phyloP scores from a whole-genome alignment of 2,113 vertebrate species.

The Sinocyclocheilus grahami region DNA sequence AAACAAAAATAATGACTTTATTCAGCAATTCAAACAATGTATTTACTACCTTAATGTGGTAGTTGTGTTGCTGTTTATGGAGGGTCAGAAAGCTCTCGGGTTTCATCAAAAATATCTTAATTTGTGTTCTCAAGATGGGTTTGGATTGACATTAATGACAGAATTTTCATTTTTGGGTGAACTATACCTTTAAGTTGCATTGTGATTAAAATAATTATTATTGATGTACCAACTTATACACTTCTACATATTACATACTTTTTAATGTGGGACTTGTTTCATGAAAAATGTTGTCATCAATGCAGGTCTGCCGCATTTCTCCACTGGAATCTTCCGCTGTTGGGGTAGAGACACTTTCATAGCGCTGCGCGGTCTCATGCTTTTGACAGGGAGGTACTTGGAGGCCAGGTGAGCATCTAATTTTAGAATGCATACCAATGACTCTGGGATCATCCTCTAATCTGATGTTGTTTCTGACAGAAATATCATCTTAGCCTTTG shows the following conservation, averaged over 20 bases:
- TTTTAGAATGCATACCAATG: background rate
- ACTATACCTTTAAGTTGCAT: no score
- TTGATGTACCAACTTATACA: background rate
- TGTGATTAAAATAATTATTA: background rate
- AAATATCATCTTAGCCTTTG: constrained; percentile 94
- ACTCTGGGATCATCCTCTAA: background rate
- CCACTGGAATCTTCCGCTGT: constrained; percentile 92
- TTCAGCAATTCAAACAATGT: no score
- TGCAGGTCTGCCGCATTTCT: constrained; percentile 94
- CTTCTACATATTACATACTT: background rate
- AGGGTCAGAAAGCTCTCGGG: no score
- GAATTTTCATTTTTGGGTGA: no score
- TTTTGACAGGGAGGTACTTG: constrained; percentile 85
- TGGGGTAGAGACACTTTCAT: constrained; percentile 98
- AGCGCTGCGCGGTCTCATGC: constrained; percentile 86
- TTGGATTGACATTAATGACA: no score
- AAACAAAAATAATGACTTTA: no score
- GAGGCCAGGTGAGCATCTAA: constrained; percentile 82
- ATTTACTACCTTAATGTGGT: no score
- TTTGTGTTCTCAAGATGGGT: no score
- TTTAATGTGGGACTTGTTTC: no score
- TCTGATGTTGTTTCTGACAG: constrained; percentile 65
- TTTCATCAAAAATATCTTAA: no score
- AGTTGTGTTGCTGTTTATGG: no score
- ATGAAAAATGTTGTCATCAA: background rate